Evolutionary conservation across 2,888 invertebrate species (phyloP).

Genomic region (Agelastica alni): DNA sequence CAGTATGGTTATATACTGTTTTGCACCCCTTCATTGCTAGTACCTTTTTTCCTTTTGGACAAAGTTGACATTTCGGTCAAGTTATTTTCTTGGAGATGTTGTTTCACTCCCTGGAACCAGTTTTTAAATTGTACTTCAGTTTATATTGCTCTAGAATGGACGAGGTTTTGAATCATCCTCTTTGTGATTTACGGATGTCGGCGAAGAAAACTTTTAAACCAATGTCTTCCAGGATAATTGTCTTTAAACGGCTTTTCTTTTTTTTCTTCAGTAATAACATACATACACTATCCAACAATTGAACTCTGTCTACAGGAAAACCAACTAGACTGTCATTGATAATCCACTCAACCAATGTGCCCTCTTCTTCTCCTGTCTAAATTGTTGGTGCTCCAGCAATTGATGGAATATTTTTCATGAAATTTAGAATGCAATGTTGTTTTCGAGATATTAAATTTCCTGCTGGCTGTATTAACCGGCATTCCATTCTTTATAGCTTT

Average conservation of each 20-base stretch:
- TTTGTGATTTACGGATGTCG: constrained; percentile 44
- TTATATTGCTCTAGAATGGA: constrained; percentile 29
- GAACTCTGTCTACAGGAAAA: neutral
- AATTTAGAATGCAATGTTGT: constrained; percentile 13
- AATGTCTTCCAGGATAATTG: constrained; percentile 34
- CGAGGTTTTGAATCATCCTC: constrained; percentile 43
- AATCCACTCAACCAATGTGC: constrained; percentile 6
- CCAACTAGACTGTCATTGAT: neutral
- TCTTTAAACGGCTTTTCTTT: too few species aligned
- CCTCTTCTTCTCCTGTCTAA: constrained; percentile 11
- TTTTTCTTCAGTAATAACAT: neutral
- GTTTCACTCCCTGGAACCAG: constrained; percentile 18
- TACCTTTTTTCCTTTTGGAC: constrained; percentile 8
- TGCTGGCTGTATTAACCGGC: constrained; percentile 23
- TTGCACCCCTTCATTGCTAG: constrained; percentile 8
- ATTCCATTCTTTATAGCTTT: constrained; percentile 4
- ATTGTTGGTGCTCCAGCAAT: constrained; percentile 18
- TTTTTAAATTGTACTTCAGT: constrained; percentile 5
- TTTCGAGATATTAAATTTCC: constrained; percentile 12
- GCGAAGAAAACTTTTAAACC: constrained; percentile 45
- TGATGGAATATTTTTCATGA: constrained; percentile 10
- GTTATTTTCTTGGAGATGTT: constrained; percentile 12
- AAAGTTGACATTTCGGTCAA: constrained; percentile 19
- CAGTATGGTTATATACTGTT: constrained; percentile 14
- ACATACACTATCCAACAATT: neutral